A percentile compares a stretch with the other conserved stretches of the same genome.
phyloP scores from a whole-genome alignment of 2,797 vertebrate genomes.

The Orientallactaga sibirica region DNA sequence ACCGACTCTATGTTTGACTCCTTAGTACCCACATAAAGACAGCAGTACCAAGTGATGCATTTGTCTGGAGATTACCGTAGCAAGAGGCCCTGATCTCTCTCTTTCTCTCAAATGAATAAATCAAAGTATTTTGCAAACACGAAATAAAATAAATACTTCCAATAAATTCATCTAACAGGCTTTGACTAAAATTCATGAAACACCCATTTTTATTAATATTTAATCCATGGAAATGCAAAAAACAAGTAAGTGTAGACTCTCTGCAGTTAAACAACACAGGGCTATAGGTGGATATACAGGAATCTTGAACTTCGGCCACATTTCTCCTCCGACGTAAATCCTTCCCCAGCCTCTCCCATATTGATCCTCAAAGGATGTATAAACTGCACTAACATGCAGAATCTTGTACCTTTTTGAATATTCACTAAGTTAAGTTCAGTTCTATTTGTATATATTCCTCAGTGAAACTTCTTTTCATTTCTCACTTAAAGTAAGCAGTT shows the following conservation, averaged over 20 bases:
- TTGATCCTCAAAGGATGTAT: background rate
- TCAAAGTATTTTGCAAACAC: no score
- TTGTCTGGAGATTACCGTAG: no score
- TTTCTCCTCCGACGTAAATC: background rate
- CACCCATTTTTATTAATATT: background rate
- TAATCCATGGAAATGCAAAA: background rate
- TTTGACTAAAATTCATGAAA: background rate
- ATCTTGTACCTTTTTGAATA: background rate
- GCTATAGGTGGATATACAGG: background rate
- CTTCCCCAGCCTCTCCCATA: background rate
- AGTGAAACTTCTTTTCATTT: background rate
- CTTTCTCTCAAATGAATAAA: no score
- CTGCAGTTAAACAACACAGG: background rate
- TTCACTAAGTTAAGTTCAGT: background rate
- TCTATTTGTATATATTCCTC: background rate
- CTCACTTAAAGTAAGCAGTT: constrained; percentile 4
- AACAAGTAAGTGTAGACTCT: background rate
- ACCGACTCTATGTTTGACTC: no score
- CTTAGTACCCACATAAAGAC: no score
- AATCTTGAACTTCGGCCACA: background rate
- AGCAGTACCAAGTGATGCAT: no score
- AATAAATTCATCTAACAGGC: background rate
- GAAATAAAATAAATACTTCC: background rate
- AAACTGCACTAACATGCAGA: background rate
- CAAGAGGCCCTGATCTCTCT: no score